Evolutionary conservation across 1,140 invertebrate species (phyloP).

Genomic region (Ceratina japonica): DNA sequence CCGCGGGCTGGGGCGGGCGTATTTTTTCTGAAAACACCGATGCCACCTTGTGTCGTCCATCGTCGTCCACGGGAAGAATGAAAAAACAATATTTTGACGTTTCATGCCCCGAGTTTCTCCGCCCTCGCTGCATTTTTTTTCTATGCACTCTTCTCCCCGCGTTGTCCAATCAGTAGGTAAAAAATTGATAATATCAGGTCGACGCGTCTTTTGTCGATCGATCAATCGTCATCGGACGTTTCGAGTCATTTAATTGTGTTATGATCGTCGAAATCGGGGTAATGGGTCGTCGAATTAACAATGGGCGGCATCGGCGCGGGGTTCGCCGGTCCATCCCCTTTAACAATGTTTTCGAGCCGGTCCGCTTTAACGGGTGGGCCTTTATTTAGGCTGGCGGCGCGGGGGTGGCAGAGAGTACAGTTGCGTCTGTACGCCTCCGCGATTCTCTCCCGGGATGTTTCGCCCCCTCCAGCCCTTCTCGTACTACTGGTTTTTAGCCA

Average conservation of each 20-base stretch:
- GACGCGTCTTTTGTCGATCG: too few species aligned
- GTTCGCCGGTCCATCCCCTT: constrained; percentile 71
- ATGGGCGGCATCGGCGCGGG: not conserved
- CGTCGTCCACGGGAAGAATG: constrained; percentile 73
- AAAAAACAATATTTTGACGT: constrained; percentile 79
- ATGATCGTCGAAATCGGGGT: too few species aligned
- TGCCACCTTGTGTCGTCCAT: constrained; percentile 63
- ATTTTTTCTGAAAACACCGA: constrained; percentile 78
- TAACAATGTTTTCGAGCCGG: constrained; percentile 77
- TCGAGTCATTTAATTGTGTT: too few species aligned
- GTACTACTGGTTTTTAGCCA: constrained; percentile 55
- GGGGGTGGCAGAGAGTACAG: constrained; percentile 54
- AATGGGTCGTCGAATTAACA: too few species aligned
- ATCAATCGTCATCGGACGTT: too few species aligned
- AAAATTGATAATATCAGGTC: too few species aligned
- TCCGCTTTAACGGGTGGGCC: constrained; percentile 77
- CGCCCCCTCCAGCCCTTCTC: constrained; percentile 31
- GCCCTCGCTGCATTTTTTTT: constrained; percentile 26
- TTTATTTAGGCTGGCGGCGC: constrained; percentile 75
- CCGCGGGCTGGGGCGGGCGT: constrained; percentile 62
- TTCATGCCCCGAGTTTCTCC: constrained; percentile 67
- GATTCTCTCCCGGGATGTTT: constrained; percentile 54
- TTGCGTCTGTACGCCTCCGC: constrained; percentile 58
- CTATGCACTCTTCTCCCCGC: not conserved
- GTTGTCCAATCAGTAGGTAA: not conserved